phyloP scores from a whole-genome alignment of 2,113 vertebrate species.

The Pangasianodon gigas region DNA sequence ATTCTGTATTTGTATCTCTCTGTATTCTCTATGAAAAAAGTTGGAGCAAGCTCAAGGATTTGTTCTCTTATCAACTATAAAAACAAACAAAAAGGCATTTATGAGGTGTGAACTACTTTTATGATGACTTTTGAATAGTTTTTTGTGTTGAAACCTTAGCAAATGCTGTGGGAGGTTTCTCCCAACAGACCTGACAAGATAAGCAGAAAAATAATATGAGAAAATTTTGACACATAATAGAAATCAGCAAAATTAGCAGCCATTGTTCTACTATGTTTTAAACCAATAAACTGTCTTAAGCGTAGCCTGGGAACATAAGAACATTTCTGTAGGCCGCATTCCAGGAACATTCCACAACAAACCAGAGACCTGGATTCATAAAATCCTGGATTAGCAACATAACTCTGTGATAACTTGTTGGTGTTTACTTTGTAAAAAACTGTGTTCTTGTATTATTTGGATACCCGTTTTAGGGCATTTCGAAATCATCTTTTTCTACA shows the following conservation, averaged over 20 bases:
- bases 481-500: not conserved
- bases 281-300: constrained; percentile 2
- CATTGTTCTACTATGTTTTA: not conserved
- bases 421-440: not conserved
- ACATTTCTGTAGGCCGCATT: not conserved
- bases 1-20: not conserved
- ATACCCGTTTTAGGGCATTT: not conserved
- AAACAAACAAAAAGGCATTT: not conserved
- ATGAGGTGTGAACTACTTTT: not conserved
- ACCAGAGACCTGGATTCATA: not conserved
- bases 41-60: not conserved
- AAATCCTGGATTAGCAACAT: not conserved
- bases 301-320: not conserved
- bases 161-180: not conserved
- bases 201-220: not conserved
- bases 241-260: not conserved
- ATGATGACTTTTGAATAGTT: not conserved
- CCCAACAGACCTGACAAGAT: not conserved
- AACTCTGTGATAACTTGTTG: not conserved
- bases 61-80: not conserved
- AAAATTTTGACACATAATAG: not conserved
- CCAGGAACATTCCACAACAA: not conserved
- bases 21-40: not conserved
- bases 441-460: not conserved
- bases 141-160: not conserved